Evolutionary conservation across 2,113 vertebrate genomes (phyloP).

Genomic region (Mus spicilegus): DNA sequence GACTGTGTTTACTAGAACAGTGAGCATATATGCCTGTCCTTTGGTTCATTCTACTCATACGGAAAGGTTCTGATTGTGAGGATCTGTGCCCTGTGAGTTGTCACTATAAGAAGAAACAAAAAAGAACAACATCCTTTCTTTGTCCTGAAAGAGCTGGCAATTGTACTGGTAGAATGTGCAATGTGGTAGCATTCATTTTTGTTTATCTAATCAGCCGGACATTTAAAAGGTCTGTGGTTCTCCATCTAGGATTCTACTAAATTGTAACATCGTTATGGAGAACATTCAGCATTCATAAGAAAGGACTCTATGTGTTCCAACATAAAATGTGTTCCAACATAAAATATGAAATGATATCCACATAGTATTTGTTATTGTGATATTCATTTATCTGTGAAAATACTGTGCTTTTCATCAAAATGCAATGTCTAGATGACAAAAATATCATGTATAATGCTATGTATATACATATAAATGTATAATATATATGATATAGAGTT

Average conservation of each 20-base stretch:
- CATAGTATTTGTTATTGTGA: neutral
- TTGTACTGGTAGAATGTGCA: no score
- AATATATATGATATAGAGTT: neutral
- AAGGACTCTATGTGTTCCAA: neutral
- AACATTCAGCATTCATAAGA: neutral
- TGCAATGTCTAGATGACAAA: constrained; percentile 47
- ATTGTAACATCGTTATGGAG: neutral
- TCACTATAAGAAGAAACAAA: neutral
- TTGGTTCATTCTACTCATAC: neutral
- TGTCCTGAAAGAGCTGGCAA: neutral
- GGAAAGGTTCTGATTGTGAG: neutral
- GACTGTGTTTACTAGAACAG: neutral
- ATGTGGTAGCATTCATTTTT: neutral
- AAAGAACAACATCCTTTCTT: neutral
- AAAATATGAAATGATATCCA: constrained; percentile 5
- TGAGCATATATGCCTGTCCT: rapidly evolving
- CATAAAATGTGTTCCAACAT: neutral
- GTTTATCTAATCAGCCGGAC: neutral
- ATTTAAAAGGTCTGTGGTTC: neutral
- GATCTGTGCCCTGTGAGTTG: neutral
- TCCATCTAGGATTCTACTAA: neutral
- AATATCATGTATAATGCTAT: neutral
- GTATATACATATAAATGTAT: neutral
- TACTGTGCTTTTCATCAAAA: neutral
- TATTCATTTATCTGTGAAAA: constrained; percentile 10